Evolutionary conservation across 2,113 vertebrate genomes (phyloP), one percentile per base, ranked within the genome.

Genomic region (Etheostoma cragini): DNA sequence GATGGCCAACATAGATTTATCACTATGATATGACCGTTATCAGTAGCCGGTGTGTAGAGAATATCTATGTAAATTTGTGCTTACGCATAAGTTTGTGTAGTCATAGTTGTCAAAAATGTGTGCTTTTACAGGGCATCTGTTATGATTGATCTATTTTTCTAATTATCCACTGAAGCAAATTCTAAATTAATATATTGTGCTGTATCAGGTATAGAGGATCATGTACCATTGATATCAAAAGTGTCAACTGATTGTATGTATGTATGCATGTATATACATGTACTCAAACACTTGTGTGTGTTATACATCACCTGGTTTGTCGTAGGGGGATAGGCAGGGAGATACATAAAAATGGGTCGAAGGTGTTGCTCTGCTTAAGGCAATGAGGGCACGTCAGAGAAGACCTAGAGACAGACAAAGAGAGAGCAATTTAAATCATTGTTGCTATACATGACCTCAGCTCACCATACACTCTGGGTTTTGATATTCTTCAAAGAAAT

Each of bases 351-450:
- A 98, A 99, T 0, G 97, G 98, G 84, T 98, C 98, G 0, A 98
- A 99, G 84, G 98, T 99, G 96, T 98, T 98, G 95, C 98, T 99
- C 90, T 99, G 98, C 84, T 97, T 98, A 93, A 93, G 96, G 94
- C 98, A 99, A 89, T 98, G 97, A 52, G 98, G 97, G 80, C 98
- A 99, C 1, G 98, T 99, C 94, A 99, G 89, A 52, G 97, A 99
- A 33, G 97, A 99, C 89, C 98, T 99, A 89, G 74, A 56, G 19
- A 73, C 1, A 82, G 14, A 75, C 16, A 81, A 8, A 47, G n/a
- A 70, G 13, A 70, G 5, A 74, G 30, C 21, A 67, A 22, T 60
- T 64, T 61, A 12, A 50, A 52, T 65, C 1, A 1, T 53, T 33
- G 45, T 14, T 60, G 3, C 19, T 5, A 21, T 11, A 45, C 19